Conservation (phyloP, 2,113 vertebrate genomes). For the Tragulus kanchil region DNA sequence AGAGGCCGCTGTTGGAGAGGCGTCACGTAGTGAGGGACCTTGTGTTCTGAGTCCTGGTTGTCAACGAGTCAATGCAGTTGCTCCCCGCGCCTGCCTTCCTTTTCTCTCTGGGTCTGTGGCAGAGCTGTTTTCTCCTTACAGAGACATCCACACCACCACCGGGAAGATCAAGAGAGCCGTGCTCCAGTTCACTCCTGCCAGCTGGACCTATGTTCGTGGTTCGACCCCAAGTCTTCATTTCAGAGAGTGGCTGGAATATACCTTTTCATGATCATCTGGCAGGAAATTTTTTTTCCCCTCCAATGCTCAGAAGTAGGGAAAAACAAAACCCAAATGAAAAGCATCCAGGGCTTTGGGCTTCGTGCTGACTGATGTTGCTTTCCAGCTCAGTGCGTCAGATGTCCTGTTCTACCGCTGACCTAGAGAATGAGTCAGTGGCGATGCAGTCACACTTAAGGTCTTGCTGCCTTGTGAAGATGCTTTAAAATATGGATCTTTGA, state of each 20-base stretch:
- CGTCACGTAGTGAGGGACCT: neutral
- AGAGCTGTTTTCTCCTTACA: slow-evolving; percentile 79
- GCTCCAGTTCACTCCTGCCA: slow-evolving; percentile 98
- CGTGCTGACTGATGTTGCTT: slow-evolving; percentile 38
- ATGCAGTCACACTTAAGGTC: neutral
- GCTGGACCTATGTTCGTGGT: slow-evolving; percentile 99
- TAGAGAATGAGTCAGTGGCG: slow-evolving; percentile 25
- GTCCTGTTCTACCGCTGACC: neutral
- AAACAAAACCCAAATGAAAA: neutral
- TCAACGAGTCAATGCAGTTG: neutral
- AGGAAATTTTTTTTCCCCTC: slow-evolving; percentile 89
- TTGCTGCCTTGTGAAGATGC: neutral
- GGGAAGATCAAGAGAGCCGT: slow-evolving; percentile 98
- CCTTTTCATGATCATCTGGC: slow-evolving; percentile 99
- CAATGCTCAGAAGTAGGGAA: neutral
- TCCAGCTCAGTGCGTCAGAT: neutral
- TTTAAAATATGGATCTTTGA: neutral
- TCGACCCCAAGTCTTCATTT: slow-evolving; percentile 98
- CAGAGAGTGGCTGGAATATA: slow-evolving; percentile 97
- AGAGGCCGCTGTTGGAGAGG: neutral
- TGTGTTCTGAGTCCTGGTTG: slow-evolving; percentile 14
- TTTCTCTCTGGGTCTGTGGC: slow-evolving; percentile 53
- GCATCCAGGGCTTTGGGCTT: slow-evolving; percentile 55
- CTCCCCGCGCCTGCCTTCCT: no score
- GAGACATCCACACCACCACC: slow-evolving; percentile 98